Evolutionary conservation across 37 sponge, comb jelly and placozoan species (phyloP).

Genomic region (Haliclona indistincta): DNA sequence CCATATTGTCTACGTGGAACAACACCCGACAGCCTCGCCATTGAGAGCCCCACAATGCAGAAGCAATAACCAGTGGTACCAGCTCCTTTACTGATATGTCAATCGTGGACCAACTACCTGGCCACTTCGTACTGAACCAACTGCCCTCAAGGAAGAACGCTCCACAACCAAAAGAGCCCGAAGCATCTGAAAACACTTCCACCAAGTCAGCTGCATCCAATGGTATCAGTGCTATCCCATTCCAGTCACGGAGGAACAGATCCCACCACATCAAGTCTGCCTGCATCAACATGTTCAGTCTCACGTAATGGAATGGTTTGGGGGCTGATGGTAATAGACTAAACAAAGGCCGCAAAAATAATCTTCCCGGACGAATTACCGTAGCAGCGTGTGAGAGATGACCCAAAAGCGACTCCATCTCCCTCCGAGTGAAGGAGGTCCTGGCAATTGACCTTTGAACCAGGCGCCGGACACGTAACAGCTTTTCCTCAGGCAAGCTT

Average conservation of each 20-base stretch:
- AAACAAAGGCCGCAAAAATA: background rate
- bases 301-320: background rate
- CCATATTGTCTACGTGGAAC: background rate
- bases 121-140: background rate
- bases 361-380: slow-evolving; percentile 1
- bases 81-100: background rate
- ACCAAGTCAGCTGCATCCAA: background rate
- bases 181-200: background rate
- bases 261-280: slow-evolving; percentile 7
- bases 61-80: background rate
- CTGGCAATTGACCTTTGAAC: background rate
- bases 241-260: background rate
- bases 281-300: background rate
- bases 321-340: background rate
- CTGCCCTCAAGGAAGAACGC: background rate
- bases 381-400: background rate
- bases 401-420: slow-evolving; percentile 9
- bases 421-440: too few relatives aligned
- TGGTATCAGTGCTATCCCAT: background rate
- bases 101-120: background rate
- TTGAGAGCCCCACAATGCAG: background rate
- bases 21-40: background rate
- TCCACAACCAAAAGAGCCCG: background rate
- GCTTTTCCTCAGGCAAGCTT: slow-evolving; percentile 4
- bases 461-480: background rate